phyloP scores from a whole-genome alignment of 2,888 invertebrate species.

The Cacoxenus indagator region DNA sequence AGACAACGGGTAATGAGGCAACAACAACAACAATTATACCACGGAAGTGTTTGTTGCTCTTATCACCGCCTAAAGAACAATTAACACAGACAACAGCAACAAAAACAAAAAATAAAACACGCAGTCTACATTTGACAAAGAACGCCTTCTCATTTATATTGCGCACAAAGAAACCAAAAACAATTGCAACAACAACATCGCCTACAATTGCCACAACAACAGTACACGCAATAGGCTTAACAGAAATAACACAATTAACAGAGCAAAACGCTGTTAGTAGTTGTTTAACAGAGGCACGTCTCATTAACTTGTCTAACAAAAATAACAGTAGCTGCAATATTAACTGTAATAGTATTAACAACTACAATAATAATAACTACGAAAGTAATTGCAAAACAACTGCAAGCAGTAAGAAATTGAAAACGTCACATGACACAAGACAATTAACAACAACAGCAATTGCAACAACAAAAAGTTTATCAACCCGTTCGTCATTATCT shows the following conservation, averaged over 20 bases:
- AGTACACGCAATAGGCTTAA: constrained; percentile 29
- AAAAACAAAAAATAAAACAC: constrained; percentile 47
- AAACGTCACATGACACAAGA: background rate
- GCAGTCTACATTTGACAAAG: constrained; percentile 46
- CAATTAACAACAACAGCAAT: background rate
- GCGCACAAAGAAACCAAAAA: constrained; percentile 59
- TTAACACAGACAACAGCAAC: constrained; percentile 36
- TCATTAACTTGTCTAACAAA: constrained; percentile 31
- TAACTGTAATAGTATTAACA: constrained; percentile 27
- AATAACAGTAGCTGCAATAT: constrained; percentile 31
- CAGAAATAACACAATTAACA: constrained; percentile 14
- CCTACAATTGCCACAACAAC: constrained; percentile 37
- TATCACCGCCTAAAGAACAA: constrained; percentile 8
- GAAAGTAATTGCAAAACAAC: constrained; percentile 36
- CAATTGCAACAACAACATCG: constrained; percentile 36
- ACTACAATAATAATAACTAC: constrained; percentile 35
- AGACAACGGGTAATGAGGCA: constrained; percentile 11
- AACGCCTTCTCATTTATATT: constrained; percentile 49
- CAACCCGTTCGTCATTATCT: constrained; percentile 21
- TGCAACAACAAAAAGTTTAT: background rate
- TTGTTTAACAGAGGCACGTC: constrained; percentile 46
- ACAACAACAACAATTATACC: constrained; percentile 7
- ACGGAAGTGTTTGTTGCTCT: constrained; percentile 22
- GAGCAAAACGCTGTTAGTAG: constrained; percentile 49
- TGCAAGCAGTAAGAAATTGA: constrained; percentile 23